Evolutionary conservation across 2,113 vertebrate species (phyloP), one percentile per base, ranked within the genome.

Genomic region (Sinocyclocheilus anophthalmus): DNA sequence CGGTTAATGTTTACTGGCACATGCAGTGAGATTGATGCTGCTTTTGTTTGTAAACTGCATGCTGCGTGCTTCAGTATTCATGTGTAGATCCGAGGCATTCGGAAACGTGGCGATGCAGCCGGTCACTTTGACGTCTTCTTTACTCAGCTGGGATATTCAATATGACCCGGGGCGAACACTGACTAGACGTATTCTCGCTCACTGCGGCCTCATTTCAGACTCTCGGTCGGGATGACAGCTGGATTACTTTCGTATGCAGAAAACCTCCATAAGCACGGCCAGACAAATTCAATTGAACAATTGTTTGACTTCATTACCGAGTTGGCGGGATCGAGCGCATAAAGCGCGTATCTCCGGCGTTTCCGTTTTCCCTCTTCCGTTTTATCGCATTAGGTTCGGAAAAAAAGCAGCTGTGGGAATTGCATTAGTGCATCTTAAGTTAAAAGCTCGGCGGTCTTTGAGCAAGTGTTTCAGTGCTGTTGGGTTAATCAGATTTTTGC

Each of bases 391-490:
- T 95, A 94, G 92, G 90, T 94, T 91, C 91, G 89, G 67, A 89
- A 92, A 93, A 93, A 94, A 94, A 95, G 92, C 94, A 93, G 93
- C 93, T 90, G 87, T 91, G 91, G 95, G 96, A 98, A 99, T 98
- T 97, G 95, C 96, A 98, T 99, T 99, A 98, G 97, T 96, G 96
- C 96, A 92, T 97, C 96, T 97, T 96, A 97, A 95, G 96, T 96
- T 96, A 96, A 97, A 96, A 96, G 95, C 96, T 96, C 93, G 95
- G 96, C 96, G 95, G 96, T 96, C 97, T 97, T 97, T 96, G 97
- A 97, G 96, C 96, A 96, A 97, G 95, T 95, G 94, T 95, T 95
- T 95, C 94, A 93, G 94, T 94, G 94, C 94, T 95, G 94, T 94
- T 93, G 93, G 93, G 93, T 91, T 99, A 99, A 99, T 99, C 95